A percentile compares a stretch with the other conserved stretches of the same genome.
Conservation (phyloP, 1,140 invertebrate genomes). For the Drosophila neocordata region DNA sequence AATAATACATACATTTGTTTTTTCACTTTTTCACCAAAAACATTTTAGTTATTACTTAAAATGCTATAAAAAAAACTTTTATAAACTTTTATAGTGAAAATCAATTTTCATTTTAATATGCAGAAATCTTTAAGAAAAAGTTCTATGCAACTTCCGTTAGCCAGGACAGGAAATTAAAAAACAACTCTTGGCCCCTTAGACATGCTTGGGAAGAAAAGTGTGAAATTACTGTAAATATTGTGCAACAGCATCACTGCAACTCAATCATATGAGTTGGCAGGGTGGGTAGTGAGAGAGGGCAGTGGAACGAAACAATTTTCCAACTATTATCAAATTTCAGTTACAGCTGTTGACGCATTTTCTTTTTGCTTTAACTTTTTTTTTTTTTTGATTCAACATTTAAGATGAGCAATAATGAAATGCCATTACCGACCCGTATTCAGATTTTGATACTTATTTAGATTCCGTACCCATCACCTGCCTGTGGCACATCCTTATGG, state of each 20-base stretch:
- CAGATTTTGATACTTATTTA: not conserved
- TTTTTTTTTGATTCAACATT: constrained; percentile 28
- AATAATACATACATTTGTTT: too few species aligned
- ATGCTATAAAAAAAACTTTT: too few species aligned
- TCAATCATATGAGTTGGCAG: constrained; percentile 25
- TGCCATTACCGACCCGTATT: constrained; percentile 23
- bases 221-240: constrained; percentile 37
- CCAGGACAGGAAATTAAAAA: constrained; percentile 67
- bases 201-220: constrained; percentile 16
- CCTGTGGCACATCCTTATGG: constrained; percentile 13
- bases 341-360: constrained; percentile 57
- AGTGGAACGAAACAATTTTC: not conserved
- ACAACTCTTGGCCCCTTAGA: constrained; percentile 25
- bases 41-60: too few species aligned
- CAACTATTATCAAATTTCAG: constrained; percentile 50
- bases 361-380: constrained; percentile 23
- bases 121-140: constrained; percentile 24
- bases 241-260: constrained; percentile 20
- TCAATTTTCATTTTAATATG: constrained; percentile 66
- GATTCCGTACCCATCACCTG: constrained; percentile 15
- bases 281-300: not conserved
- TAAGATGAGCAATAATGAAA: constrained; percentile 67
- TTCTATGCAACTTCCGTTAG: constrained; percentile 30
- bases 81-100: constrained; percentile 24
- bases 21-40: too few species aligned